Evolutionary conservation across 30 jellyfish, hydroid and myxozoan genomes (phyloP).

Genomic region (Mastigias papua): DNA sequence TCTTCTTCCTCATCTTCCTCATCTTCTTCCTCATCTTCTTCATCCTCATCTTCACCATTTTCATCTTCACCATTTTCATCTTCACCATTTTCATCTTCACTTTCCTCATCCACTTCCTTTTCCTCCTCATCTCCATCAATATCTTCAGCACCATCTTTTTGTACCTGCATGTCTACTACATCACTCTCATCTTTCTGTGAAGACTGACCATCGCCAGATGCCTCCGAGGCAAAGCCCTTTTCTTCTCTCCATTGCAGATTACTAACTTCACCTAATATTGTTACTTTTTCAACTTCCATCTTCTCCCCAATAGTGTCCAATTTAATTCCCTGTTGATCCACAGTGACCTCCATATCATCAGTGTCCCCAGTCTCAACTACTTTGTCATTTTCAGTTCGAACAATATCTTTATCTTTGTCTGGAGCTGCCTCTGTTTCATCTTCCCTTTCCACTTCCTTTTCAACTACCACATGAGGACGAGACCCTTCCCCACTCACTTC

Average conservation of each 20-base stretch:
- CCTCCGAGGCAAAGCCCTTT: constrained; percentile 27
- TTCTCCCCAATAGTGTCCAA: background rate
- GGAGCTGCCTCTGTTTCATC: background rate
- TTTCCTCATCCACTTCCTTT: background rate
- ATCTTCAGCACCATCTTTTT: background rate
- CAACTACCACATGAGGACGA: too few relatives aligned
- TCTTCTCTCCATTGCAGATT: constrained; percentile 41
- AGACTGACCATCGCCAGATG: background rate
- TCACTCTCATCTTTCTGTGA: background rate
- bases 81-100: background rate
- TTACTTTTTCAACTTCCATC: background rate
- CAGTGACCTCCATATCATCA: background rate
- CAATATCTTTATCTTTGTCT: background rate
- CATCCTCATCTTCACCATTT: background rate
- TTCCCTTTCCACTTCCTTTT: too few relatives aligned
- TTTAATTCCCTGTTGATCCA: background rate
- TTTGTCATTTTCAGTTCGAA: background rate
- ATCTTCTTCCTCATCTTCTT: background rate
- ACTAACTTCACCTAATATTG: background rate
- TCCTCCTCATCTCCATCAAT: background rate
- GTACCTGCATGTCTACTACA: background rate
- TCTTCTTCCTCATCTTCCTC: constrained; percentile 5
- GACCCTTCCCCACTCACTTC: too few relatives aligned
- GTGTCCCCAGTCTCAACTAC: background rate
- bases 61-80: background rate